Evolutionary conservation across 2,797 vertebrate species (phyloP).

Genomic region (Huso huso): DNA sequence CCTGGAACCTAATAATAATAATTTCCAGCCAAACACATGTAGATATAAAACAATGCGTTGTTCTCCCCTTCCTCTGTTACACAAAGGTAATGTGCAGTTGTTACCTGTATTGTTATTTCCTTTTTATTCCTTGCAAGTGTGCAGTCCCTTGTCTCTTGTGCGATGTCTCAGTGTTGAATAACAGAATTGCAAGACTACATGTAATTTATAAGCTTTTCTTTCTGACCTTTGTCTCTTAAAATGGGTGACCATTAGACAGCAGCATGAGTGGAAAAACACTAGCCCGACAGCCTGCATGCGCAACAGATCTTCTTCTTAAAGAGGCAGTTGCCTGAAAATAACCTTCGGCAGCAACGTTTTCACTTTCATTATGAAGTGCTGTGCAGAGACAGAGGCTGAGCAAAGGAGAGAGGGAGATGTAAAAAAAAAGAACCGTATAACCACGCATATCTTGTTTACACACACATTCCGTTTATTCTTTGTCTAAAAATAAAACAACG

Average conservation of each 20-base stretch:
- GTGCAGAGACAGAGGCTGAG: too few species aligned
- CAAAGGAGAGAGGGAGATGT: too few species aligned
- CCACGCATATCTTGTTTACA: too few species aligned
- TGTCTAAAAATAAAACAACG: too few species aligned
- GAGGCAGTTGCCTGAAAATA: slow-evolving; percentile 39
- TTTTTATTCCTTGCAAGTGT: slow-evolving; percentile 23
- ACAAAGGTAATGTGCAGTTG: neutral
- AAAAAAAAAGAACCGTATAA: too few species aligned
- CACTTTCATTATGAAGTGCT: too few species aligned
- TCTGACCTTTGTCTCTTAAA: slow-evolving; percentile 67
- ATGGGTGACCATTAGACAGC: slow-evolving; percentile 71
- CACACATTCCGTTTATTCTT: too few species aligned
- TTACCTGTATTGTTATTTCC: slow-evolving; percentile 29
- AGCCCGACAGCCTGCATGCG: slow-evolving; percentile 52
- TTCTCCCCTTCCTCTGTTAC: too few species aligned
- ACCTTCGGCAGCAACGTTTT: too few species aligned
- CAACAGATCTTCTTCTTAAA: slow-evolving; percentile 62
- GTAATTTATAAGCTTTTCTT: slow-evolving; percentile 62
- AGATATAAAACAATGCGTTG: too few species aligned
- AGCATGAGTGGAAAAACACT: slow-evolving; percentile 94
- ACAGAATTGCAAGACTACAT: slow-evolving; percentile 33
- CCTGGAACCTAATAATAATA: too few species aligned
- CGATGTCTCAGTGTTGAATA: slow-evolving; percentile 37
- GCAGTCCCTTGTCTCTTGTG: slow-evolving; percentile 36
- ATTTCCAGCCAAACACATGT: too few species aligned